These are phyloP conservation scores for Xenus cinereus DNA, from an alignment of 2,113 vertebrate species.

Conservation along the genomic window DNA sequence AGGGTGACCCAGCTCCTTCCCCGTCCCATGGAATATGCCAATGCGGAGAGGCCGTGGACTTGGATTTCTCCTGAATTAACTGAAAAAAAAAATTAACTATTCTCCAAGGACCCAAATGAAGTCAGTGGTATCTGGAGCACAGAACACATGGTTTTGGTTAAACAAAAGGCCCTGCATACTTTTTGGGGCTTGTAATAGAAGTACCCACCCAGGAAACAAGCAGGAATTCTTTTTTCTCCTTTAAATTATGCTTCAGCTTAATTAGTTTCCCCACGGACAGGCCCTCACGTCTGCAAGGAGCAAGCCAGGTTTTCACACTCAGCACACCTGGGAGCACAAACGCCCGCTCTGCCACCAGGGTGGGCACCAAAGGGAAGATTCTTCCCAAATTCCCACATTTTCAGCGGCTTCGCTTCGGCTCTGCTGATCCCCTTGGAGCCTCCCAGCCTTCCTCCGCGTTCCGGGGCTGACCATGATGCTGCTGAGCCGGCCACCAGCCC, in stretches of 20 bases:
- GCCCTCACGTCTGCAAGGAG: neutral
- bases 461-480: rapidly evolving
- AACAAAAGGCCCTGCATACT: slow-evolving; percentile 14
- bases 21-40: neutral
- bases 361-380: neutral
- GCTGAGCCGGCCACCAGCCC: neutral
- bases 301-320: rapidly evolving
- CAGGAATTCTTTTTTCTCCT: neutral
- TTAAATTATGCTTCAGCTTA: neutral
- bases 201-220: slow-evolving; percentile 2
- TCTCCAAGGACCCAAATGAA: neutral
- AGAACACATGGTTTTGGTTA: slow-evolving; percentile 4
- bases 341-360: rapidly evolving
- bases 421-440: rapidly evolving
- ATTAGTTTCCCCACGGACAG: neutral
- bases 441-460: neutral
- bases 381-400: neutral
- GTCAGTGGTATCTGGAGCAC: neutral
- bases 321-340: rapidly evolving
- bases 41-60: too few species aligned
- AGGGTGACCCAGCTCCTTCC: neutral
- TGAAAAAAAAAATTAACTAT: neutral
- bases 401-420: rapidly evolving
- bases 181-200: slow-evolving; percentile 4
- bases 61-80: neutral